Base-by-base conservation (phyloP, 92 coral and sea anemone genomes). In the Desmophyllum pertusum region DNA sequence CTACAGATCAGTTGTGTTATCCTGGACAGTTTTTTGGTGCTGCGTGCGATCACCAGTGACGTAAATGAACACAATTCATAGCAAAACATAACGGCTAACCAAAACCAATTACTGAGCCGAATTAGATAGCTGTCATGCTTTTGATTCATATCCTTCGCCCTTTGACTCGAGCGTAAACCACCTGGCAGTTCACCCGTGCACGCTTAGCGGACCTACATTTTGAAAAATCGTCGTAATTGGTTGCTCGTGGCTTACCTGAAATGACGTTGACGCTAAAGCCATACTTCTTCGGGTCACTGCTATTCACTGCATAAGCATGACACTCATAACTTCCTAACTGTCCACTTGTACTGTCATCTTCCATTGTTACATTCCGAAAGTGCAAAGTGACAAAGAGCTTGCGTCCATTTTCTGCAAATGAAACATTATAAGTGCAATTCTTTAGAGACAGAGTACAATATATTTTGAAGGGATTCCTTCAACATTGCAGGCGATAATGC, bases 351-450 rank as follows among this genome's bases (percentile, higher is more conserved):
- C 81, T 77, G 41, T 79, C 83, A 48, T 79, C 62, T 0, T 5
- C 31, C 40, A 1, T 3, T 45, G 83, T 79, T 3, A 63, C 74
- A 66, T 79, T 79, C 10, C 62, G 43, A 17, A 79, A 45, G 42
- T 64, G 73, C 51, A 79, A 23, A 4, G 83, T 79, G 18, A 46
- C 83, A 45, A 64, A 33, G 29, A 79, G 74, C 31, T 79, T 79
- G 74, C 74, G 59, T 33, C 74, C 83, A 46, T 65, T 79, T 7
- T 45, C 83, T 79, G 62, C 64, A 66, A 36, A 35, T 37, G 29
- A 19, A 36, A 36, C 27, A 11, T 37, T 50, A 3, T 21, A 50
- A 13, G 73, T 7, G 25, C 42, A 2, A 35, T 31, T 66, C 67
- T 25, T 13, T 31, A 9, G 27, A 59, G 35, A 55, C 5, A 45